Conservation (phyloP, 2,797 vertebrate species). For the Margarornis squamiger region DNA sequence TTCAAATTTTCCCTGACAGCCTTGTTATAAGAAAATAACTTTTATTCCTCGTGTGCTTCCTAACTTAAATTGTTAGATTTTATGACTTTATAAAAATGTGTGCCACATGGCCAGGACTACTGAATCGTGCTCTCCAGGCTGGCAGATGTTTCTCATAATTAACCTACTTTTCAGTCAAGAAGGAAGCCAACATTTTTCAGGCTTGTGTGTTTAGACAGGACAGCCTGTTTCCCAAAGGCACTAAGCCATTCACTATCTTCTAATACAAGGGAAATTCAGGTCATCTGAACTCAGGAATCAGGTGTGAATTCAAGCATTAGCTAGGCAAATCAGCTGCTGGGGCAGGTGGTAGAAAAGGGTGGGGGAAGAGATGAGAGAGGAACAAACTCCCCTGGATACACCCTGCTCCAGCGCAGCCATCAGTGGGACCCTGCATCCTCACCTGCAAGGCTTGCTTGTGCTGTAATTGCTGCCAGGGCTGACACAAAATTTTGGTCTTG, state of each 20-base stretch:
- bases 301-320: not conserved
- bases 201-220: not conserved
- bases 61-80: not conserved
- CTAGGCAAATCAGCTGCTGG: not conserved
- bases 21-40: not conserved
- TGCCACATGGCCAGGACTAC: not conserved
- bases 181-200: not conserved
- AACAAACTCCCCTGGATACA: not conserved
- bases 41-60: not conserved
- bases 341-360: not conserved
- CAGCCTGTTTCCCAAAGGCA: not conserved
- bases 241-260: not conserved
- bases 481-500: not conserved
- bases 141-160: not conserved
- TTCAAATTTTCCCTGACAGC: not conserved
- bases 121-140: not conserved
- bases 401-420: rapidly evolving
- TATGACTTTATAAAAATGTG: not conserved
- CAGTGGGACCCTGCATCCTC: rapidly evolving
- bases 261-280: not conserved
- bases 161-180: not conserved
- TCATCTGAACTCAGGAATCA: not conserved
- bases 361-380: not conserved
- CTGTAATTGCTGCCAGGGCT: not conserved
- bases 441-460: not conserved